phyloP scores from a whole-genome alignment of 2,888 invertebrate species.

The Lomographa bimaculata region DNA sequence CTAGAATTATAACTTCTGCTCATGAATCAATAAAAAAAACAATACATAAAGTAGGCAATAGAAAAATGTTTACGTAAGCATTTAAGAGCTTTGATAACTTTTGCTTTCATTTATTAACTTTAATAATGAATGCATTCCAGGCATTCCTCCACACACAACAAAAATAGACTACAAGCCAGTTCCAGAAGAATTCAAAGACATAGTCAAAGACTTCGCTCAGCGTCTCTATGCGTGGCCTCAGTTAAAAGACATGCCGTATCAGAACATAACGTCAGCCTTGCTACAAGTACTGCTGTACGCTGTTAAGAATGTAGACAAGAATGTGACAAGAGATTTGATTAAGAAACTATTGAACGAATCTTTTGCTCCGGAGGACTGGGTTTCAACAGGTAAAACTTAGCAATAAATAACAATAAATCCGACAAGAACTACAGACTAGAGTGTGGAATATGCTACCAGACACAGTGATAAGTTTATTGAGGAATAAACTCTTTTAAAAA shows the following conservation, averaged over 20 bases:
- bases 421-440: no score
- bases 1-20: no score
- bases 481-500: no score
- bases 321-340: constrained; percentile 76
- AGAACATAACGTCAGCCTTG: constrained; percentile 88
- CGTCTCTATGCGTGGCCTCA: constrained; percentile 90
- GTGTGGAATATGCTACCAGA: no score
- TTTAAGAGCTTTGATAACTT: no score
- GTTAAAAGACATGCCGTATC: constrained; percentile 87
- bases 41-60: no score
- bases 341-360: constrained; percentile 86
- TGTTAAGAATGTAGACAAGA: constrained; percentile 83
- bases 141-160: constrained; percentile 64
- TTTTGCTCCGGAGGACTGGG: constrained; percentile 78
- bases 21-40: no score
- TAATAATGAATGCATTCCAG: constrained; percentile 26
- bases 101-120: no score
- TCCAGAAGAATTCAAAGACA: constrained; percentile 83
- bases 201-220: constrained; percentile 85
- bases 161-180: constrained; percentile 73
- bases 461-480: no score
- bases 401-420: no score
- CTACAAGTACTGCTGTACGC: constrained; percentile 86
- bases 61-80: no score
- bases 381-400: constrained; percentile 37